These are phyloP conservation scores for Acomys russatus DNA, from an alignment of 2,797 vertebrate genomes.

Conservation along the genomic window DNA sequence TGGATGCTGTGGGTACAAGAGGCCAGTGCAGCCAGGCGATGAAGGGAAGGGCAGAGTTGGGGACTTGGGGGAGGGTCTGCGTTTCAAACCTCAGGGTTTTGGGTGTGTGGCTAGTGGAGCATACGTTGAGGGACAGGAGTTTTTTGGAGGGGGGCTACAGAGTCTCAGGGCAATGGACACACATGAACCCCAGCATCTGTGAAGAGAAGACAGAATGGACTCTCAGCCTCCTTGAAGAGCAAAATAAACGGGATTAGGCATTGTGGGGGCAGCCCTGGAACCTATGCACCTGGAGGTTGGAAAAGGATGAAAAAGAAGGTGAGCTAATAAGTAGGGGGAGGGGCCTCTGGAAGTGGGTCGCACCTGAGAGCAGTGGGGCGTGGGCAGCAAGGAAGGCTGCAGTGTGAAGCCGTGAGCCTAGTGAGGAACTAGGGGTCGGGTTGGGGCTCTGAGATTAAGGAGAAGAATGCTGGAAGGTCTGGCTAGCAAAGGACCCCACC, in stretches of 20 bases:
- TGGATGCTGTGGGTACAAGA: constrained; percentile 65
- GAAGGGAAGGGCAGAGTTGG: constrained; percentile 38
- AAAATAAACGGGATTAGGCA: not conserved
- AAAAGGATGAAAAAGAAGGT: not conserved
- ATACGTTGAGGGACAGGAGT: not conserved
- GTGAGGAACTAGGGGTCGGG: not conserved
- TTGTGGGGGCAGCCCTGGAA: not conserved
- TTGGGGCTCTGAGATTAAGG: not conserved
- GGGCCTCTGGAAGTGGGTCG: not conserved
- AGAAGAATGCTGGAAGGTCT: not conserved
- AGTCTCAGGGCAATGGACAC: not conserved
- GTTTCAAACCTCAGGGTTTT: constrained; percentile 21
- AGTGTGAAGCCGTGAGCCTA: not conserved
- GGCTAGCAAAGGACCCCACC: not conserved
- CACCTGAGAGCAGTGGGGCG: fast-evolving
- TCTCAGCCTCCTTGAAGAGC: not conserved
- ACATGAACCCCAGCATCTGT: constrained; percentile 37
- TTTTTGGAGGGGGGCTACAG: not conserved
- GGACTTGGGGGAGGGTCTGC: not conserved
- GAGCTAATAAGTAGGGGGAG: not conserved
- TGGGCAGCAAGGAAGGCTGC: too few relatives aligned
- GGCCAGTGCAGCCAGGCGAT: constrained; percentile 58
- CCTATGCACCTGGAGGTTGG: too few relatives aligned
- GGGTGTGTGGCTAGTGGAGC: not conserved
- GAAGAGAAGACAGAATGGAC: constrained; percentile 20